Conservation (phyloP, 2,888 invertebrate genomes). For the Lobophora halterata region DNA sequence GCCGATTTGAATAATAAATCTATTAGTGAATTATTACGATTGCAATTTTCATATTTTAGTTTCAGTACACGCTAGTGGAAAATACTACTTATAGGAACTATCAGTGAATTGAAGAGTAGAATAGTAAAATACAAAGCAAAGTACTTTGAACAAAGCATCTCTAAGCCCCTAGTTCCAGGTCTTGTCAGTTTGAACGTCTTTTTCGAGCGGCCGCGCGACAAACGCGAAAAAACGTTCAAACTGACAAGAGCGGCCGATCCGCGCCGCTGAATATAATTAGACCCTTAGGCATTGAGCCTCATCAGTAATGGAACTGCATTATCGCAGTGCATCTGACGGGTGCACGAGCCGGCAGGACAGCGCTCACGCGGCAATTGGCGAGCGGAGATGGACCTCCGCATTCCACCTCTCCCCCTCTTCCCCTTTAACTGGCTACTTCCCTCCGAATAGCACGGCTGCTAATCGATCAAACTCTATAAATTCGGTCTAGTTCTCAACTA, state of each 20-base stretch:
- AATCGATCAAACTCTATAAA: conserved; percentile 14
- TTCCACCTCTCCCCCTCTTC: conserved; percentile 51
- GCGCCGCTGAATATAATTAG: too few relatives aligned
- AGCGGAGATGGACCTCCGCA: conserved; percentile 49
- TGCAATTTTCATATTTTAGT: conserved; percentile 15
- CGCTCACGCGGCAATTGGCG: conserved; percentile 39
- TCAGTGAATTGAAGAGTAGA: too few relatives aligned
- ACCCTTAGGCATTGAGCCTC: too few relatives aligned
- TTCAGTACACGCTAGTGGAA: neutral
- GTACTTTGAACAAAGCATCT: too few relatives aligned
- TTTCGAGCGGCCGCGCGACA: too few relatives aligned
- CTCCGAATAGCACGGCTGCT: conserved; percentile 24
- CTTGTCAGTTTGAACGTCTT: too few relatives aligned
- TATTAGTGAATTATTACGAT: conserved; percentile 19
- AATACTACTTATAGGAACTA: too few relatives aligned
- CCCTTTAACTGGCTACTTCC: conserved; percentile 57
- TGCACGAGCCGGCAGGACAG: conserved; percentile 26
- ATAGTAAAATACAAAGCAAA: too few relatives aligned
- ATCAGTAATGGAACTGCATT: conserved; percentile 16
- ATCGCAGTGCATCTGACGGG: conserved; percentile 22
- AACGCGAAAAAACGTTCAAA: too few relatives aligned
- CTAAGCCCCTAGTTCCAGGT: too few relatives aligned
- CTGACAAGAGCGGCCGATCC: too few relatives aligned
- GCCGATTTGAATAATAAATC: conserved; percentile 26
- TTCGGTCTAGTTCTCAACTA: neutral